Evolutionary conservation across 1,140 invertebrate genomes (phyloP).

Genomic region (Panagrolaimus sp.): DNA sequence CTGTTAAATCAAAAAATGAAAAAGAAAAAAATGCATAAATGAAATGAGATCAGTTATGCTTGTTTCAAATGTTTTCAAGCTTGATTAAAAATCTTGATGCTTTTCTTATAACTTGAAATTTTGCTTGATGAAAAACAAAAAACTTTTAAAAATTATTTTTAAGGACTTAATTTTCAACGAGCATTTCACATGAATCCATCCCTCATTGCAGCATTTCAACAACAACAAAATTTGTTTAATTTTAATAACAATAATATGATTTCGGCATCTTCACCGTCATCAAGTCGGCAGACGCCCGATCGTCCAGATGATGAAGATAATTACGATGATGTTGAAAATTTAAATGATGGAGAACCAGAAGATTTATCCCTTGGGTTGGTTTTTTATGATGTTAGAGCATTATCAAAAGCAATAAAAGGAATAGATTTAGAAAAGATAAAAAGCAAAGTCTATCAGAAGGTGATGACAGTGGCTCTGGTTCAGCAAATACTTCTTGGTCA

Average conservation of each 20-base stretch:
- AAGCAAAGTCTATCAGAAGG: not conserved
- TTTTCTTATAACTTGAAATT: not conserved
- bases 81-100: not conserved
- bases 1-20: not conserved
- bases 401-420: not conserved
- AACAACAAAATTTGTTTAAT: not conserved
- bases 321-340: not conserved
- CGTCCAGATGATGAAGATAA: conserved; percentile 13
- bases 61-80: not conserved
- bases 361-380: conserved; percentile 6
- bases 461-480: not conserved
- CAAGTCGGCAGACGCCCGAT: conserved; percentile 4
- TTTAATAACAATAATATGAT: not conserved
- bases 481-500: not conserved
- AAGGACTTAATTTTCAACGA: not conserved
- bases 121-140: no score
- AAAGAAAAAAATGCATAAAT: not conserved
- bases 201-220: not conserved
- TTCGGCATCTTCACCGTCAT: not conserved
- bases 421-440: not conserved
- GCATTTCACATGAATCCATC: not conserved
- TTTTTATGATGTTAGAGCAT: not conserved
- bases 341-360: not conserved
- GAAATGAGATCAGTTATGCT: no score
- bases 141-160: no score